Conservation (phyloP, 2,113 vertebrate genomes). For the Ariopsis seemanni region DNA sequence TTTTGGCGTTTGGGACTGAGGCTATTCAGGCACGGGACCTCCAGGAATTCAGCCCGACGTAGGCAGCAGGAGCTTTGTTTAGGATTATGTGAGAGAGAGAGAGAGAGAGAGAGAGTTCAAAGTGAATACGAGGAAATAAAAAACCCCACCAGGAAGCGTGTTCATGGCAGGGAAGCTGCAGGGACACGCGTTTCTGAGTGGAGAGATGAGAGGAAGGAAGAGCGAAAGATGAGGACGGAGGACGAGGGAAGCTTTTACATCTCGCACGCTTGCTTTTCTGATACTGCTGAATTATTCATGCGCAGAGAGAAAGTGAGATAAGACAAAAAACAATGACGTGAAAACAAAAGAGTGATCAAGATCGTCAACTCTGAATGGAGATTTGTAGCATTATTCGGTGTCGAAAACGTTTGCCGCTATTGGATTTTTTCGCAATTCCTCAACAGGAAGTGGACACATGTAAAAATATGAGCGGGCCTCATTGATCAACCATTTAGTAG, state of each 20-base stretch:
- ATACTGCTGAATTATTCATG: slow-evolving; percentile 68
- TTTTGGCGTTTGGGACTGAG: slow-evolving; percentile 1
- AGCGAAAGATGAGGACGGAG: background rate
- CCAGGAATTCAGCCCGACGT: slow-evolving; percentile 35
- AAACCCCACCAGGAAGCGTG: background rate
- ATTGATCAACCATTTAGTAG: background rate
- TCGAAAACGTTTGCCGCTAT: too few species aligned
- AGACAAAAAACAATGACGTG: slow-evolving; percentile 27
- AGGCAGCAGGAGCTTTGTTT: slow-evolving; percentile 42
- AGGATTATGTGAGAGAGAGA: background rate
- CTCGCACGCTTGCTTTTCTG: slow-evolving; percentile 19
- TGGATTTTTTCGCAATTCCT: background rate
- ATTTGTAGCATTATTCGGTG: slow-evolving; percentile 41
- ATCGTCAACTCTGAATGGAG: slow-evolving; percentile 51
- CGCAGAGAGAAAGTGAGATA: slow-evolving; percentile 20
- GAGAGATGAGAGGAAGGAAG: slow-evolving; percentile 7
- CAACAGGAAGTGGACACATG: background rate
- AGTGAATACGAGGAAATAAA: slow-evolving; percentile 39
- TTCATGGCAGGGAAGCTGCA: slow-evolving; percentile 27
- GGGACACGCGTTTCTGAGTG: background rate
- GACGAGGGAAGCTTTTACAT: background rate
- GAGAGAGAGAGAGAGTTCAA: slow-evolving; percentile 20
- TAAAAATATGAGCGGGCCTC: background rate
- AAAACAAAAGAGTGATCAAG: slow-evolving; percentile 29
- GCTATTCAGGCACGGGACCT: slow-evolving; percentile 27